Base-by-base conservation (phyloP, 2,797 vertebrate species). In the Pangasius sanitwongsei region DNA sequence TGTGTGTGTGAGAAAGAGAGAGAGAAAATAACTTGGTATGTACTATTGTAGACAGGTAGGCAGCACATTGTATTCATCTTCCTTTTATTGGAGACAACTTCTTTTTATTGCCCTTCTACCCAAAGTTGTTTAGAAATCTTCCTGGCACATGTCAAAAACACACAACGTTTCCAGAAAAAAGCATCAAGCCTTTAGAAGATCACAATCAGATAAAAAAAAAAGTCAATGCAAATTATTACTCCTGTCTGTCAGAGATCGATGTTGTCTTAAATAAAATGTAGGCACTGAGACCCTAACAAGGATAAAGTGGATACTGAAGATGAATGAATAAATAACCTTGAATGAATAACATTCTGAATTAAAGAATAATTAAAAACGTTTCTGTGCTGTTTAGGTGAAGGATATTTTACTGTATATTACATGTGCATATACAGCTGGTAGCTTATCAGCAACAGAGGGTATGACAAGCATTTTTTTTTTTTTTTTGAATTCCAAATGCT, bases 121-220 rank as follows among this genome's bases (percentile, higher is more conserved):
- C 31, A 67, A 75, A 84, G 57, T 50, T 88, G 48, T 34, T 74
- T 53, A 44, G 61, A 53, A 85, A 44, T 59, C 70, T 34, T 31
- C 8, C 16, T 80, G 37, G 34, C 28, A 37, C 63, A 28, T 34
- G 34, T 69, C 37, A 65, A 53, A 55, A 44, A 44, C 63, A 80
- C 48, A 67, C 72, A 77, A 41, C 65, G 9, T 37, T 67, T 37
- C 13, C 74, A 75, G 41, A 84, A 75, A 77, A 48, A 74, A 65
- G 7, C 53, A 63, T 61, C 23, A 50, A 65, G 53, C 70, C 12
- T 72, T 84, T 37, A 41, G 44, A 78, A 75, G n/a, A 28, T 37
- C n/a, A 83, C n/a, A 75, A 6, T 34, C 12, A 83, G 65, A 87
- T 83, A n/a, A n/a, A 1, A 12, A 74, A 44, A 16, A 41, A 61